A percentile compares a stretch with the other conserved stretches of the same genome.
Conservation (phyloP, 2,113 vertebrate species). For the Oncorhynchus masou region DNA sequence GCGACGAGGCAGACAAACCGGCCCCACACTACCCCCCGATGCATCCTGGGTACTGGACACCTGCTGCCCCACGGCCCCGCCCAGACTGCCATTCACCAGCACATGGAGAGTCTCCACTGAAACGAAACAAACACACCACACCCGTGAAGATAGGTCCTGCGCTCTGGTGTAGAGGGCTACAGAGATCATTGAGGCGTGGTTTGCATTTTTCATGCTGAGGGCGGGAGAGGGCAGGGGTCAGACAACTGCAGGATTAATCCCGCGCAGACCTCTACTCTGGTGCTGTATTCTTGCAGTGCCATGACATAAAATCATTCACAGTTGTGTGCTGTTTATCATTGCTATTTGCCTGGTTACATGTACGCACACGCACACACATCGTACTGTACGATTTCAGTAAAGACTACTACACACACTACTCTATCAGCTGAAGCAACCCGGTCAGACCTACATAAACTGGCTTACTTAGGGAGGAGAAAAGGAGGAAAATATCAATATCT, state of each 20-base stretch:
- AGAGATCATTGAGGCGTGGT: too few relatives aligned
- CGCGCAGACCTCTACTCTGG: too few relatives aligned
- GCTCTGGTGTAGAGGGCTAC: too few relatives aligned
- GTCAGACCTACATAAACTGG: neutral
- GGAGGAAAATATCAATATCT: slow-evolving; percentile 8
- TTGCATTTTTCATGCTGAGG: too few relatives aligned
- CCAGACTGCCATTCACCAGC: slow-evolving; percentile 76
- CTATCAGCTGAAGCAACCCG: neutral
- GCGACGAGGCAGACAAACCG: slow-evolving; percentile 83
- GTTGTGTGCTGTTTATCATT: too few relatives aligned
- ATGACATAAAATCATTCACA: too few relatives aligned
- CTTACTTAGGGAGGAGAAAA: neutral
- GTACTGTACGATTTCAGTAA: neutral
- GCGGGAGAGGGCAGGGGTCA: too few relatives aligned
- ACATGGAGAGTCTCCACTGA: slow-evolving; percentile 84
- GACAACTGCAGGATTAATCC: too few relatives aligned
- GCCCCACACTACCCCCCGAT: slow-evolving; percentile 72
- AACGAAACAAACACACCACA: slow-evolving; percentile 15
- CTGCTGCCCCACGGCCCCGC: slow-evolving; percentile 66
- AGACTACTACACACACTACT: neutral
- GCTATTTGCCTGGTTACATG: neutral
- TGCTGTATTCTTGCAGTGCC: too few relatives aligned
- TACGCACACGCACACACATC: neutral
- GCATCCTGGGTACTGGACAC: slow-evolving; percentile 44
- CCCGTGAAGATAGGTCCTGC: neutral